Base-by-base conservation (phyloP, 2,797 vertebrate genomes). In the Xenops minutus region DNA sequence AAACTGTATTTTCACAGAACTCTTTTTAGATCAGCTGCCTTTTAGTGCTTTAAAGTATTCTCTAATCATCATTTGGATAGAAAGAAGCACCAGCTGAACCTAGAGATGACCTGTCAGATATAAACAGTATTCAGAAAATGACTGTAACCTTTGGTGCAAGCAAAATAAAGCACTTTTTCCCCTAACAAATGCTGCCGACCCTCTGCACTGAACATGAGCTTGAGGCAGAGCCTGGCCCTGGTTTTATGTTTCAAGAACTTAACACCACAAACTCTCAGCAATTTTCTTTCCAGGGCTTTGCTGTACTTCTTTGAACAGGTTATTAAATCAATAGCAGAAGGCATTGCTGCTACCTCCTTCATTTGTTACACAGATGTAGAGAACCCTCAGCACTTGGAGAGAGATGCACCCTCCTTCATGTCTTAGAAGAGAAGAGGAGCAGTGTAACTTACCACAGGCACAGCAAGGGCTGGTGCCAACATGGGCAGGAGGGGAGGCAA, bases 241-340 rank as follows among this genome's bases (percentile, higher is more conserved):
- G 20, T 30, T 84, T 94, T 51, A 34, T 7, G 8, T 73, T 79
- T 93, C 90, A 71, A 69, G 67, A 86, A 88, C 36, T 72, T 68
- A 88, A 48, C 59, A 59, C 30, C 41, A 72, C 44, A 44, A 81
- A 75, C 62, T 48, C 41, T 8, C n/a, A 34, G 14, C n/a, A 78
- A 81, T 21, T 48, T 34, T 34, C 37, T 61, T 39, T 9, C 30
- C 49, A 34, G 8, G n/a, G 43, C 36, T 78, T 69, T 79, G 59
- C 90, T 88, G 3, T 14, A 51, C 37, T 68, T 10, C 75, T 55
- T 66, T 43, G 58, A 51, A n/a, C 36, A 83, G 36, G 32, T 55
- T 23, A 72, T 75, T 77, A 61, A 37, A 84, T 62, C 51, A 54
- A 14, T 2, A 48, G 56, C 19, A 46, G 30, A 52, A 55, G 19